Percentiles rank a stretch among this genome's conserved stretches.
These are phyloP conservation scores for Crenuchus spilurus DNA, from an alignment of 2,797 vertebrate species.

Conservation along the genomic window DNA sequence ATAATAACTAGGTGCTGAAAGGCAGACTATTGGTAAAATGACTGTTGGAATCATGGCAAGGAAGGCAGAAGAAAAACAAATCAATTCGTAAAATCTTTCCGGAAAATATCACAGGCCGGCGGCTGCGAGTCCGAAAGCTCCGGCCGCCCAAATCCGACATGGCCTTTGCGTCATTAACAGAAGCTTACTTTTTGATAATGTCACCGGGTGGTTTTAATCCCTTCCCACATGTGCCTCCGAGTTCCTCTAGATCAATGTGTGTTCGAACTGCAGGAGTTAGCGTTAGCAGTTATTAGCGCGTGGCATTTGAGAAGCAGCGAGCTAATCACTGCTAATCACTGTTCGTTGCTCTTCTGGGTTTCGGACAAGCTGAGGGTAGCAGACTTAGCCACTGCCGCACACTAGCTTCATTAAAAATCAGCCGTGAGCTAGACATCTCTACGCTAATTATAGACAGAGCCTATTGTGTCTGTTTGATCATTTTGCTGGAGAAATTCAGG, in stretches of 20 bases:
- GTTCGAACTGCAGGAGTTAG: constrained; percentile 7
- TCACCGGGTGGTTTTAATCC: constrained; percentile 29
- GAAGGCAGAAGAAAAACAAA: not conserved
- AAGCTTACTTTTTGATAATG: constrained; percentile 28
- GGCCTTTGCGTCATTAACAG: constrained; percentile 29
- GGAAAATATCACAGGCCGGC: constrained; percentile 29
- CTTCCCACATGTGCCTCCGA: not conserved
- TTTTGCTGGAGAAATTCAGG: not conserved
- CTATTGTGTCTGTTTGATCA: constrained; percentile 10
- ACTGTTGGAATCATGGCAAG: not conserved
- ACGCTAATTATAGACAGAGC: constrained; percentile 22
- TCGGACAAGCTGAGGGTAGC: not conserved
- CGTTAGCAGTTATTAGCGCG: constrained; percentile 33
- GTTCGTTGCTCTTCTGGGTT: constrained; percentile 17
- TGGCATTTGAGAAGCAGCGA: constrained; percentile 38
- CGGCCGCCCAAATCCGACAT: constrained; percentile 5
- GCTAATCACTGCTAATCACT: constrained; percentile 43
- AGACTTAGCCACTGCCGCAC: constrained; percentile 2
- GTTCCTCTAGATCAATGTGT: constrained; percentile 25
- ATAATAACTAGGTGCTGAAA: not conserved
- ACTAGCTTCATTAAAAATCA: constrained; percentile 25
- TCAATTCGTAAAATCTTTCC: constrained; percentile 14
- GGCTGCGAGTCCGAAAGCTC: not conserved
- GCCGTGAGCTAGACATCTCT: not conserved
- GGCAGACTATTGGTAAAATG: not conserved